These are phyloP conservation scores for Hydrotaea diabolus DNA, from an alignment of 2,888 invertebrate species.

Conservation along the genomic window DNA sequence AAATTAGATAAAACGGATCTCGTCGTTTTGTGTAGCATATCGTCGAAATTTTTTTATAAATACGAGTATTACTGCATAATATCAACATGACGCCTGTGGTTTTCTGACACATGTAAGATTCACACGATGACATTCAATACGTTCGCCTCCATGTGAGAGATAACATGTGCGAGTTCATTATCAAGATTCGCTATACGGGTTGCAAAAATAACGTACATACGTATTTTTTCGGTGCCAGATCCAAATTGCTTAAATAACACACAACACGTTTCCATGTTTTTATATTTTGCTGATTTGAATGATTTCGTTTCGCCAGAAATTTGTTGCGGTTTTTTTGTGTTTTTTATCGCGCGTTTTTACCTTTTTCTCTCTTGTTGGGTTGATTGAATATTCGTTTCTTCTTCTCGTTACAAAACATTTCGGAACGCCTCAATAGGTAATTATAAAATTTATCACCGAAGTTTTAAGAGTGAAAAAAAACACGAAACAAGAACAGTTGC, in stretches of 20 bases:
- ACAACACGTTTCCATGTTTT: neutral
- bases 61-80: too few relatives aligned
- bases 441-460: neutral
- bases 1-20: too few relatives aligned
- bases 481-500: neutral
- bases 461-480: too few relatives aligned
- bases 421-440: neutral
- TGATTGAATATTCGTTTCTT: neutral
- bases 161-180: neutral
- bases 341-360: neutral
- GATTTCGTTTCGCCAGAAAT: neutral
- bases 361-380: too few relatives aligned
- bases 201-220: neutral
- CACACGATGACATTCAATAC: conserved; percentile 2
- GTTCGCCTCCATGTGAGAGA: neutral
- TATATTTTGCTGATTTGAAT: conserved; percentile 2
- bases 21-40: too few relatives aligned
- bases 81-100: neutral
- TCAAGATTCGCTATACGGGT: neutral
- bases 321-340: neutral
- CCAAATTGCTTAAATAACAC: neutral
- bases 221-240: neutral
- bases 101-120: neutral
- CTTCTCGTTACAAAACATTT: neutral
- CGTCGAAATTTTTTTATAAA: too few relatives aligned